Conservation (phyloP, 2,113 vertebrate genomes). For the Trogon melanurus region DNA sequence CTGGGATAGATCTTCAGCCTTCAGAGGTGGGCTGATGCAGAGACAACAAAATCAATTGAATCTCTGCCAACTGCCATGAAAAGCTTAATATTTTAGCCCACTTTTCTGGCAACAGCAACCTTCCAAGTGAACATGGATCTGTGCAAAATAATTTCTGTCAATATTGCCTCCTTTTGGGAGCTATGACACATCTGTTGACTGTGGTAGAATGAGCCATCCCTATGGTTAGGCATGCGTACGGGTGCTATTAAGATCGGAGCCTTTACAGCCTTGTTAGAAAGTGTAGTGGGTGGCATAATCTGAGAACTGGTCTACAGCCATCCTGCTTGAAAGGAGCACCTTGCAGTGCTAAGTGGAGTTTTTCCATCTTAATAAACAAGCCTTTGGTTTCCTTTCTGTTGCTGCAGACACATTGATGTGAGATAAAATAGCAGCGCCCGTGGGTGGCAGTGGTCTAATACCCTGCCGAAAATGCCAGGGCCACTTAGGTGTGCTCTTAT, state of each 20-base stretch:
- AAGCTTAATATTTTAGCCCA: neutral
- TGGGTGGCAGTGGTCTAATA: conserved; percentile 35
- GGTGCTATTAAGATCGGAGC: neutral
- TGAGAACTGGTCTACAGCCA: neutral
- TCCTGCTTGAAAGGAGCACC: neutral
- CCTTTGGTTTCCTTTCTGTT: neutral
- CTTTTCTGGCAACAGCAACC: neutral
- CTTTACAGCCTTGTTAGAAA: conserved; percentile 7
- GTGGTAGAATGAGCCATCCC: neutral
- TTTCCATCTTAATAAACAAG: neutral
- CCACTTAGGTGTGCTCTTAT: conserved; percentile 35
- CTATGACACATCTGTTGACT: conserved; percentile 3
- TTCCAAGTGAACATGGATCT: neutral
- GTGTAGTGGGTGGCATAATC: conserved; percentile 8
- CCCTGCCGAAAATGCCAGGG: neutral
- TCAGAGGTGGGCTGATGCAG: neutral
- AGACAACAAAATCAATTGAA: neutral
- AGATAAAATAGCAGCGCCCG: neutral
- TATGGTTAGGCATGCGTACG: neutral
- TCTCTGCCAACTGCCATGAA: neutral
- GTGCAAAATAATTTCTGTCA: neutral
- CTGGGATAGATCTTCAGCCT: neutral
- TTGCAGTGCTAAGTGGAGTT: neutral
- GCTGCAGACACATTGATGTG: neutral
- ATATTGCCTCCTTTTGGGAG: neutral